phyloP scores from a whole-genome alignment of 2,797 vertebrate genomes.

The Eurystomus glaucurus region DNA sequence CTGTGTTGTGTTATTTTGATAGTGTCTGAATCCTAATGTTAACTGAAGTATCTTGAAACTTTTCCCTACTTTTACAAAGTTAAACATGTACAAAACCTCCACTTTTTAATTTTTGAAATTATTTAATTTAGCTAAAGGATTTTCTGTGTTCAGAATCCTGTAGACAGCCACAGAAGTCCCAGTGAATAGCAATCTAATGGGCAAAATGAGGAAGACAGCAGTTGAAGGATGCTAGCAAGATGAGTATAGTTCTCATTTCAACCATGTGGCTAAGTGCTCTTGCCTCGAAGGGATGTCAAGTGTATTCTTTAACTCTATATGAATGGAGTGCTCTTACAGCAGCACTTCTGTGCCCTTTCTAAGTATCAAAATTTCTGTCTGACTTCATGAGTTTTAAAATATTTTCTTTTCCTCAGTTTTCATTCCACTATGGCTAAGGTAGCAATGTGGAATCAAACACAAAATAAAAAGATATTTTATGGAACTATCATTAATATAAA shows the following conservation, averaged over 20 bases:
- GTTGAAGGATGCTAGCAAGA: neutral
- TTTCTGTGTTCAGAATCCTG: neutral
- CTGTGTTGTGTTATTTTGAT: neutral
- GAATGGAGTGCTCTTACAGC: neutral
- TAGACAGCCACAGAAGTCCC: neutral
- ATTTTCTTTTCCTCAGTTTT: neutral
- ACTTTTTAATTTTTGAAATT: neutral
- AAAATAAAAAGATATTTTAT: neutral
- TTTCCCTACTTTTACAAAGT: neutral
- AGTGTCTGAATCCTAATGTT: neutral
- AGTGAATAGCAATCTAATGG: neutral
- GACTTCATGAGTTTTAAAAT: neutral
- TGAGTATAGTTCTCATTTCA: neutral
- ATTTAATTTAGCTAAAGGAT: neutral
- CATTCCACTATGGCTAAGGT: neutral
- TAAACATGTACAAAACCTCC: accelerated
- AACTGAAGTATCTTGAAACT: neutral
- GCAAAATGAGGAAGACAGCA: neutral
- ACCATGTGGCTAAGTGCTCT: neutral
- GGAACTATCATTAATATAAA: neutral
- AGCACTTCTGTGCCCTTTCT: neutral
- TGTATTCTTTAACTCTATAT: neutral
- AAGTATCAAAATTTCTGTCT: neutral
- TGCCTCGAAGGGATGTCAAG: neutral
- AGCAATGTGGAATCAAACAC: neutral